These are phyloP conservation scores for Elymnias hypermnestra DNA, from an alignment of 1,140 invertebrate species.

Conservation along the genomic window DNA sequence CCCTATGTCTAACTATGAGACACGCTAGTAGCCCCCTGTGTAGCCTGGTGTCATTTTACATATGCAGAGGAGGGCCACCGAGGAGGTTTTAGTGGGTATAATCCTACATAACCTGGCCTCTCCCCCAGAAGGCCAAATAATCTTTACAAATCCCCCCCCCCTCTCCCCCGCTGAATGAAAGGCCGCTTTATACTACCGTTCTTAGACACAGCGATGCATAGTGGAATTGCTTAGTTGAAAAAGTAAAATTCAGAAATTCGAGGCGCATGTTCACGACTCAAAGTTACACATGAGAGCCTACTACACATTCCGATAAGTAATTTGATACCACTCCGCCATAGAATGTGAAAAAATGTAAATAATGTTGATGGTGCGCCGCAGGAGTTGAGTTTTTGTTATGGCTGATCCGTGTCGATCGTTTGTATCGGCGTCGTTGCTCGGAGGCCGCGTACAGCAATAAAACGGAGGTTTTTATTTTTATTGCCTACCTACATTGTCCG, in stretches of 20 bases:
- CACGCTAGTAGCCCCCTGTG: too few relatives aligned
- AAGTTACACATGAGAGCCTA: slow-evolving; percentile 7
- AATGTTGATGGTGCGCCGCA: slow-evolving; percentile 47
- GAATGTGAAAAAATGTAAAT: slow-evolving; percentile 62
- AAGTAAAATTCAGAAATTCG: slow-evolving; percentile 10
- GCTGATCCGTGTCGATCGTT: slow-evolving; percentile 42
- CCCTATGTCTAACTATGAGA: too few relatives aligned
- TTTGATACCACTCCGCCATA: slow-evolving; percentile 48
- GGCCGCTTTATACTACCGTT: too few relatives aligned
- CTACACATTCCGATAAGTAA: slow-evolving; percentile 58
- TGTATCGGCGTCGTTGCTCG: slow-evolving; percentile 51
- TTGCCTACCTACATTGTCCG: slow-evolving; percentile 37
- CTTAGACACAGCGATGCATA: too few relatives aligned
- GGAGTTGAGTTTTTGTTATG: slow-evolving; percentile 49
- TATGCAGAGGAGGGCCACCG: too few relatives aligned
- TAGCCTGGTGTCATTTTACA: too few relatives aligned
- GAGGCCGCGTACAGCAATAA: slow-evolving; percentile 45
- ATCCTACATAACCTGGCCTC: too few relatives aligned
- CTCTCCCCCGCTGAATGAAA: too few relatives aligned
- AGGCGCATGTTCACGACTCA: slow-evolving; percentile 3
- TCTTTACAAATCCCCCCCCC: too few relatives aligned
- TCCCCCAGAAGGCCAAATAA: too few relatives aligned
- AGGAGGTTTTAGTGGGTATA: too few relatives aligned
- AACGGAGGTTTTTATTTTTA: slow-evolving; percentile 45
- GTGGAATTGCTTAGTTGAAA: too few relatives aligned